phyloP scores from a whole-genome alignment of 2,888 invertebrate genomes.

The Catocala nupta region DNA sequence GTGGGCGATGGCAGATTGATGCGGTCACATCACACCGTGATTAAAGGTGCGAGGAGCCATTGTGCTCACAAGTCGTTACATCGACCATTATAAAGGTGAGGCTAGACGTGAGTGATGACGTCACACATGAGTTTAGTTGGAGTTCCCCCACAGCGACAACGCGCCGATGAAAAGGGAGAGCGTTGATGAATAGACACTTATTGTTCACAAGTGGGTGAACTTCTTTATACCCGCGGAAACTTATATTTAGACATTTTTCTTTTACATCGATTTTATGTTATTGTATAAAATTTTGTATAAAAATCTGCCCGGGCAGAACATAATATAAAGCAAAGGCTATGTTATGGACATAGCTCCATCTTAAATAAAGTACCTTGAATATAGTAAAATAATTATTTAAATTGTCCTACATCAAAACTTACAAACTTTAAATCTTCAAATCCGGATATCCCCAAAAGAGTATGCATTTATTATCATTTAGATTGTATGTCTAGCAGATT shows the following conservation, averaged over 20 bases:
- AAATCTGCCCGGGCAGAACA: too few species aligned
- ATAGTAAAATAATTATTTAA: too few species aligned
- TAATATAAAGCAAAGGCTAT: too few species aligned
- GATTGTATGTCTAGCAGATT: too few species aligned
- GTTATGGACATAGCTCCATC: too few species aligned
- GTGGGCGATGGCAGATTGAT: constrained; percentile 53
- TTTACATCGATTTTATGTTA: neutral
- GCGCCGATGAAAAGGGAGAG: constrained; percentile 23
- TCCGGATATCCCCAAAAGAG: too few species aligned
- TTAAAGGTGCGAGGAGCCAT: constrained; percentile 29
- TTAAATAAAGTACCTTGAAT: too few species aligned
- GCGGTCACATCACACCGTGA: constrained; percentile 44
- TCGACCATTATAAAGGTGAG: constrained; percentile 43
- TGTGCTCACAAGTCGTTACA: constrained; percentile 40
- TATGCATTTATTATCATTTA: too few species aligned
- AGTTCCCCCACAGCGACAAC: constrained; percentile 28
- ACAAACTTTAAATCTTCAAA: too few species aligned
- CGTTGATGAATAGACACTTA: constrained; percentile 34
- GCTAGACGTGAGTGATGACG: constrained; percentile 37
- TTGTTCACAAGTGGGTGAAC: constrained; percentile 31
- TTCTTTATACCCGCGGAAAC: neutral
- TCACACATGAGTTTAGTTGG: constrained; percentile 47
- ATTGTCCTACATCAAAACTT: too few species aligned
- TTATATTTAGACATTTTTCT: neutral
- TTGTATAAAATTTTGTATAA: too few species aligned